These are phyloP conservation scores for Coendou prehensilis DNA, from an alignment of 2,797 vertebrate species.

Conservation along the genomic window DNA sequence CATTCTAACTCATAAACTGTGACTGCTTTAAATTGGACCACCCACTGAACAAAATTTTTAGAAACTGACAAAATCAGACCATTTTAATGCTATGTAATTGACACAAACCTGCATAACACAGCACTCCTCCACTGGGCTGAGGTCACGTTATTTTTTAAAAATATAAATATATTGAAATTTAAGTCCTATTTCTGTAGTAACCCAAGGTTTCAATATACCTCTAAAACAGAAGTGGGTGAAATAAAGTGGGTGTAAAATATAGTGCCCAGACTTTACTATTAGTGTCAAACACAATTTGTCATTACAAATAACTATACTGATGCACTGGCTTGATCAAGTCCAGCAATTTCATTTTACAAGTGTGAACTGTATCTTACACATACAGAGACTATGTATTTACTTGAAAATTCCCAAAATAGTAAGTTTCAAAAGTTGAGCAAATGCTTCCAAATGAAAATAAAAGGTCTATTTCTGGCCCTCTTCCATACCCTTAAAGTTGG, in stretches of 20 bases:
- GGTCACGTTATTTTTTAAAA: slow-evolving; percentile 74
- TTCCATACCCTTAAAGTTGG: slow-evolving; percentile 73
- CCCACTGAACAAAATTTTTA: slow-evolving; percentile 66
- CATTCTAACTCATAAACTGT: slow-evolving; percentile 24
- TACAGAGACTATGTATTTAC: slow-evolving; percentile 83
- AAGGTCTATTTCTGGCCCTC: slow-evolving; percentile 81
- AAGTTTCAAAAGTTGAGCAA: slow-evolving; percentile 82
- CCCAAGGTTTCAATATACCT: slow-evolving; percentile 82
- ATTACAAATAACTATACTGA: slow-evolving; percentile 81
- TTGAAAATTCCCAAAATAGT: slow-evolving; percentile 80
- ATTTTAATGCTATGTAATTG: slow-evolving; percentile 75
- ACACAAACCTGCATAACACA: slow-evolving; percentile 79
- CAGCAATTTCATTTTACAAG: slow-evolving; percentile 84
- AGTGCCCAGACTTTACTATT: slow-evolving; percentile 85
- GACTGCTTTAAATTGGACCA: slow-evolving; percentile 54
- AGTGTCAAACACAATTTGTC: slow-evolving; percentile 80
- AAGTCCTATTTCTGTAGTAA: slow-evolving; percentile 80
- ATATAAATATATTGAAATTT: slow-evolving; percentile 79
- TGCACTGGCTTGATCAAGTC: slow-evolving; percentile 81
- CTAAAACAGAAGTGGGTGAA: slow-evolving; percentile 77
- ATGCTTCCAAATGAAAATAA: slow-evolving; percentile 83
- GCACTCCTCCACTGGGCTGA: slow-evolving; percentile 68
- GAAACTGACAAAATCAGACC: slow-evolving; percentile 79
- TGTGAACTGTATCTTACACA: slow-evolving; percentile 86
- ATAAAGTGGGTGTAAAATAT: slow-evolving; percentile 82